Evolutionary conservation across 1,140 invertebrate genomes (phyloP).

Genomic region (Megathymus violae): DNA sequence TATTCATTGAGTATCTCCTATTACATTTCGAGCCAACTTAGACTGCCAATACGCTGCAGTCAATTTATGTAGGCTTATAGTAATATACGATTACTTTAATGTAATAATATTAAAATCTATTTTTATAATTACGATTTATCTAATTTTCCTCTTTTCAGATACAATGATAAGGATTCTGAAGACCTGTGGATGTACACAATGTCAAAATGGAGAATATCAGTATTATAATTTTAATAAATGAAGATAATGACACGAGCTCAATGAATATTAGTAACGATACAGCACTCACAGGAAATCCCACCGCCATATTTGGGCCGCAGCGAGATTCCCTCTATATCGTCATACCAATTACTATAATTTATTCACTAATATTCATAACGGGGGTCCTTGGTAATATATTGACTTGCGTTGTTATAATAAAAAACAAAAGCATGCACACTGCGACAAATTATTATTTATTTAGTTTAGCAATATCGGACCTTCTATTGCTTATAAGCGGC

Average conservation of each 20-base stretch:
- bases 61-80: no score
- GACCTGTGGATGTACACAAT: neutral
- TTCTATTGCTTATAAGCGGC: conserved; percentile 92
- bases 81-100: no score
- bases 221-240: conserved; percentile 1
- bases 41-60: no score
- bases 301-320: conserved; percentile 75
- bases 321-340: conserved; percentile 89
- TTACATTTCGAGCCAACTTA: no score
- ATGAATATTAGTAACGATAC: conserved; percentile 38
- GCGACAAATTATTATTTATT: conserved; percentile 97
- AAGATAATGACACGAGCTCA: conserved; percentile 33
- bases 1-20: no score
- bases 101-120: no score
- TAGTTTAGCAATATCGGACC: conserved; percentile 96
- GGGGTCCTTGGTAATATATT: conserved; percentile 95
- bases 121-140: no score
- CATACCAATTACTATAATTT: conserved; percentile 91
- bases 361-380: conserved; percentile 92
- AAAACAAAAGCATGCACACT: conserved; percentile 96
- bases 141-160: conserved; percentile 21
- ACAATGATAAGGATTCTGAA: neutral
- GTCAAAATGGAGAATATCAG: neutral
- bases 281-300: conserved; percentile 54
- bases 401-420: conserved; percentile 96